Evolutionary conservation across 2,113 vertebrate species (phyloP).

Genomic region (Carollia perspicillata): DNA sequence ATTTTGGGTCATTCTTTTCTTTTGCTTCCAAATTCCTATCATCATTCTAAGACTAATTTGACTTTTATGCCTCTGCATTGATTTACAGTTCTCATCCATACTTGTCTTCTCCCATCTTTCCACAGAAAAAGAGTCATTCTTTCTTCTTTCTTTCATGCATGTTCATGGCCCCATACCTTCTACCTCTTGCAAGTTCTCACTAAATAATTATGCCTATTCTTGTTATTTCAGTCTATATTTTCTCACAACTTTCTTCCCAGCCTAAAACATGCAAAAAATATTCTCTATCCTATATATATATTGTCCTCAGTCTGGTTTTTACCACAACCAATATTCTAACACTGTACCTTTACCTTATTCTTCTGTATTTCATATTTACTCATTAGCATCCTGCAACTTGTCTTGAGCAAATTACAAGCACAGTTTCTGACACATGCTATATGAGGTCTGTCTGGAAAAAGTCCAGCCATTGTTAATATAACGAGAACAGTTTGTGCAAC

Average conservation of each 20-base stretch:
- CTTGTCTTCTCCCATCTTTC: neutral
- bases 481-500: no score
- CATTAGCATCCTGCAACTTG: neutral
- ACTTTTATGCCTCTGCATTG: neutral
- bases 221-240: neutral
- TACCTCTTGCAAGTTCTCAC: neutral
- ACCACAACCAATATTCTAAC: neutral
- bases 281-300: neutral
- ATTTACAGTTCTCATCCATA: neutral
- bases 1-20: neutral
- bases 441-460: no score
- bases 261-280: neutral
- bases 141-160: neutral
- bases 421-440: neutral
- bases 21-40: neutral
- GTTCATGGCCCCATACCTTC: neutral
- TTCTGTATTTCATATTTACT: slow-evolving; percentile 1
- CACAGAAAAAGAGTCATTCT: neutral
- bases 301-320: neutral
- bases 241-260: neutral
- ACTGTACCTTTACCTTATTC: neutral
- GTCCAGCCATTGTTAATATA: no score
- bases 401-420: neutral
- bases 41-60: neutral
- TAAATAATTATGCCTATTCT: neutral